phyloP scores from a whole-genome alignment of 2,113 vertebrate genomes.

The Prochilodus magdalenae region DNA sequence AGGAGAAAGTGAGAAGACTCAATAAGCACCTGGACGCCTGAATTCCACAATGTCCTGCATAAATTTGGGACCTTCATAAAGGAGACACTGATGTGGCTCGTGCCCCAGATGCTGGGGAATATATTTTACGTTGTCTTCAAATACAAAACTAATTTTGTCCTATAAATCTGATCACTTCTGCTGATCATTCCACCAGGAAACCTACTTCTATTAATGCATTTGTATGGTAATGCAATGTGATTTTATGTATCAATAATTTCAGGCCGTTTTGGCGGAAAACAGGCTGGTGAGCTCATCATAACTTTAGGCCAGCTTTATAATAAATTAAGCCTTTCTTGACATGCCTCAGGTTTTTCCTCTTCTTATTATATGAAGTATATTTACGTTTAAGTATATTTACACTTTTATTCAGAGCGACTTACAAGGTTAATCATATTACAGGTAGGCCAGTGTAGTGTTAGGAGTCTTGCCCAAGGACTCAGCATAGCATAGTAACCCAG shows the following conservation, averaged over 20 bases:
- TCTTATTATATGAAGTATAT: neutral
- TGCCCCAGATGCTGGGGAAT: neutral
- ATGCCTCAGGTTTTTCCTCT: neutral
- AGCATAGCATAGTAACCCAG: too few species aligned
- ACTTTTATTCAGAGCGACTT: too few species aligned
- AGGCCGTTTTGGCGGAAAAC: neutral
- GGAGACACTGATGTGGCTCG: neutral
- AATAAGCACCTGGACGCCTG: conserved; percentile 91
- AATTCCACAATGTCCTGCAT: conserved; percentile 22
- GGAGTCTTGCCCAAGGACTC: too few species aligned
- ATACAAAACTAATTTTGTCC: neutral
- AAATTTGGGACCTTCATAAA: neutral
- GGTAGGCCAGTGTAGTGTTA: too few species aligned
- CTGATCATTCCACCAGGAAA: conserved; percentile 14
- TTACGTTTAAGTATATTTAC: too few species aligned
- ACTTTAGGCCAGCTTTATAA: neutral
- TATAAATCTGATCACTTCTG: neutral
- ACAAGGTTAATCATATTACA: too few species aligned
- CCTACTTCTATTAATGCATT: neutral
- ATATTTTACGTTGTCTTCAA: neutral
- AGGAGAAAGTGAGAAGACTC: conserved; percentile 91
- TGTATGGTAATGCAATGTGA: neutral
- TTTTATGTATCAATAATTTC: neutral
- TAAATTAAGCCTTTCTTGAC: neutral
- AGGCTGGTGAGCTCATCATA: neutral